Percentiles rank a stretch among this genome's conserved stretches.
These are phyloP conservation scores for Rhodophaea formosa DNA, from an alignment of 2,888 invertebrate genomes.

Conservation along the genomic window DNA sequence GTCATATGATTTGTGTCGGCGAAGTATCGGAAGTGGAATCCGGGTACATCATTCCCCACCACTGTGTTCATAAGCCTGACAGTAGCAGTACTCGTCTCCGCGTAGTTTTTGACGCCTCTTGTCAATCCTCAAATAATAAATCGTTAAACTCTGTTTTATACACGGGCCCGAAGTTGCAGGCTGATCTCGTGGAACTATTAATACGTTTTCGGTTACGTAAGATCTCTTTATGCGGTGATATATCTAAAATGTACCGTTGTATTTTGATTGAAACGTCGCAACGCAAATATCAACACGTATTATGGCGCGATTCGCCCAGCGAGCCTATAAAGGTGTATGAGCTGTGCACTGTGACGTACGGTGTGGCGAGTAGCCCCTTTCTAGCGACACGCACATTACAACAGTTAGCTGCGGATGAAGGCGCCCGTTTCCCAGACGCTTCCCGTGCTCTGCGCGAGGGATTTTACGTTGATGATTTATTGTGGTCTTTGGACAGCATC, in stretches of 20 bases:
- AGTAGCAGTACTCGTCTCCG: background rate
- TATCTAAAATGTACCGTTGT: background rate
- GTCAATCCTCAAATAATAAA: background rate
- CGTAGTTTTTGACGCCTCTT: background rate
- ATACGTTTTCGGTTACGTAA: background rate
- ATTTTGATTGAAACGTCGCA: background rate
- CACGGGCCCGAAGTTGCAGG: background rate
- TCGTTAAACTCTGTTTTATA: background rate
- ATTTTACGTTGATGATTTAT: background rate
- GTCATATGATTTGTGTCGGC: background rate
- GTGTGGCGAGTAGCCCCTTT: background rate
- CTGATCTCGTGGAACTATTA: background rate
- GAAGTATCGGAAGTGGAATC: background rate
- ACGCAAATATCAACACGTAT: too few relatives aligned
- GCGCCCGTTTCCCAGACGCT: background rate
- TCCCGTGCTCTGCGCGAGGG: background rate
- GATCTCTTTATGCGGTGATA: background rate
- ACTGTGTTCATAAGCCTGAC: background rate
- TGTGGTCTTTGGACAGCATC: background rate
- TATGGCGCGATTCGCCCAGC: too few relatives aligned
- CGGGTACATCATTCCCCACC: background rate
- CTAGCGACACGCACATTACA: background rate
- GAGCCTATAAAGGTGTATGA: background rate
- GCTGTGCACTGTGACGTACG: background rate
- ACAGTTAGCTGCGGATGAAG: background rate